Evolutionary conservation across 2,113 vertebrate genomes (phyloP).

Genomic region (Hemicordylus capensis): DNA sequence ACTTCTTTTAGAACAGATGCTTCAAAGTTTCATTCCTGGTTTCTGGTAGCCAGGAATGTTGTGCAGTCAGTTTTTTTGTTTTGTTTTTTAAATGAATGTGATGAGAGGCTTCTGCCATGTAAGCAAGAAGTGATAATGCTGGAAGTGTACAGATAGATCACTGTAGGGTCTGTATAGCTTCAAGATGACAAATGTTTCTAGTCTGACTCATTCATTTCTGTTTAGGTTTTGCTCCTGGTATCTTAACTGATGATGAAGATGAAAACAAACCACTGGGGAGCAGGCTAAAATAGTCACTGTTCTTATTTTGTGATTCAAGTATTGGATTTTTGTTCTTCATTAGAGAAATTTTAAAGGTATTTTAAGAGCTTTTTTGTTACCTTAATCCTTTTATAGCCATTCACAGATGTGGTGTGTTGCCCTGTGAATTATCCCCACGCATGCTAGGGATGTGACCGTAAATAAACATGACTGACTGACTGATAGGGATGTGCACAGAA

Average conservation of each 20-base stretch:
- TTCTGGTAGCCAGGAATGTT: neutral
- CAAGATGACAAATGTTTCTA: neutral
- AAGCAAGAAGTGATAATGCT: neutral
- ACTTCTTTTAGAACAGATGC: neutral
- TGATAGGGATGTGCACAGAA: too few species aligned
- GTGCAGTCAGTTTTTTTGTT: too few species aligned
- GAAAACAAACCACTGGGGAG: neutral
- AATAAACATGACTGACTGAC: too few species aligned
- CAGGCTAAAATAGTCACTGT: neutral
- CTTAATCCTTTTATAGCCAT: neutral
- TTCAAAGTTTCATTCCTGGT: too few species aligned
- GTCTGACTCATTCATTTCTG: neutral
- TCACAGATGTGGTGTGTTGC: neutral
- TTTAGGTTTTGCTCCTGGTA: neutral
- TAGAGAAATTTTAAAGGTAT: neutral
- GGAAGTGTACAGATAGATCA: neutral
- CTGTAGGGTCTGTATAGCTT: neutral
- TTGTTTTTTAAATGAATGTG: neutral
- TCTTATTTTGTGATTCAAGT: neutral
- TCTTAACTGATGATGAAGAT: neutral
- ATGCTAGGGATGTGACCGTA: too few species aligned
- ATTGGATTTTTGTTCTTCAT: neutral
- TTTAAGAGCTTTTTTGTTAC: neutral
- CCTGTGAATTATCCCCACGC: neutral
- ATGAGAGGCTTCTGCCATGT: neutral